These are phyloP conservation scores for Globicephala melas DNA, from an alignment of 2,113 vertebrate species.

Conservation along the genomic window DNA sequence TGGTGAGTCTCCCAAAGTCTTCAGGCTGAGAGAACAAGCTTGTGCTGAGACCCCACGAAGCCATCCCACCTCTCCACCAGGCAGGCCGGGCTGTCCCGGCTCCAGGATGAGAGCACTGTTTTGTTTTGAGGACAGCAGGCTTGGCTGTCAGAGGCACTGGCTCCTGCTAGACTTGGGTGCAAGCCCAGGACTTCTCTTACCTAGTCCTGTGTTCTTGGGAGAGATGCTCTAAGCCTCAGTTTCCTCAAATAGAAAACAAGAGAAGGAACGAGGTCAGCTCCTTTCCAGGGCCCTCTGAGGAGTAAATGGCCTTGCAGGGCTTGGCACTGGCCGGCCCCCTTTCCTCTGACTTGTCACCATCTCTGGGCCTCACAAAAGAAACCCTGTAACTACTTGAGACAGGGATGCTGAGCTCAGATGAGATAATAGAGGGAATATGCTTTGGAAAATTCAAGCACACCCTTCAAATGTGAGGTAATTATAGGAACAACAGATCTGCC, in stretches of 20 bases:
- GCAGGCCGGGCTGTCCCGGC: neutral
- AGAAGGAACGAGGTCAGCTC: neutral
- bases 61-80: neutral
- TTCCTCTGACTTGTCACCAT: neutral
- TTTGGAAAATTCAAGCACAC: conserved; percentile 63
- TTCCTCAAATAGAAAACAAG: neutral
- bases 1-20: neutral
- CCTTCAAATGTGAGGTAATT: conserved; percentile 66
- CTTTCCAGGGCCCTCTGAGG: neutral
- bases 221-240: neutral
- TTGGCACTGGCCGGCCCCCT: neutral
- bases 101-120: fast-evolving
- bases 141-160: neutral
- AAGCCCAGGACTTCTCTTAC: neutral
- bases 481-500: conserved; percentile 43
- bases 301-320: neutral
- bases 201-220: neutral
- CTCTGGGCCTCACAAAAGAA: neutral
- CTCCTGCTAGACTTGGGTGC: neutral
- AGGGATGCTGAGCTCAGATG: conserved; percentile 29
- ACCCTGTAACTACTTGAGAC: neutral
- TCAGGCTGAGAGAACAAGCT: neutral
- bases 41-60: neutral
- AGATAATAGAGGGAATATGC: conserved; percentile 59
- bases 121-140: neutral